These are phyloP conservation scores for Popillia japonica DNA, from an alignment of 1,140 invertebrate genomes.

Conservation along the genomic window DNA sequence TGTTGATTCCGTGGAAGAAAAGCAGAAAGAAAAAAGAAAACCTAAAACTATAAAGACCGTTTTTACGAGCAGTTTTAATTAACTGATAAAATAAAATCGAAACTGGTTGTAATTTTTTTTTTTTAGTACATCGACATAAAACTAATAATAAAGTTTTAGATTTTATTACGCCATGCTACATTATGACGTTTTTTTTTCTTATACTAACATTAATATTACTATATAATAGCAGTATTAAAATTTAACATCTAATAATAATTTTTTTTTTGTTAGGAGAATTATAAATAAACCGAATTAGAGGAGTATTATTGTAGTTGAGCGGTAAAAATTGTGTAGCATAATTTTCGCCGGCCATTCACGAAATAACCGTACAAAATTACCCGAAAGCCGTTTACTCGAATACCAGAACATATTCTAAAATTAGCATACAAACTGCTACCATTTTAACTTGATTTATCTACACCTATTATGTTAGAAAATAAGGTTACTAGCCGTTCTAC, in stretches of 20 bases:
- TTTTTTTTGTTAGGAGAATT: not conserved
- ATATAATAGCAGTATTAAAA: not conserved
- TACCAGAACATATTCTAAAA: constrained; percentile 25
- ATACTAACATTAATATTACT: not conserved
- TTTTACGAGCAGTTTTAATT: constrained; percentile 30
- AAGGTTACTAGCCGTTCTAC: constrained; percentile 5
- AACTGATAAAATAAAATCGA: constrained; percentile 30
- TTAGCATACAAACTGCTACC: constrained; percentile 29
- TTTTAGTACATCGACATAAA: constrained; percentile 1
- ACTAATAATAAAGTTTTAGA: constrained; percentile 9
- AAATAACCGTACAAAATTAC: constrained; percentile 6
- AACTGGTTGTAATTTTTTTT: constrained; percentile 17
- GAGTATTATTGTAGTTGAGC: not conserved
- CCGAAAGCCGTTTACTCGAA: not conserved
- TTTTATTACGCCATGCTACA: not conserved
- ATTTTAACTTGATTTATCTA: constrained; percentile 23
- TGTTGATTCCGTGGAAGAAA: not conserved
- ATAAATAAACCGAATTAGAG: not conserved
- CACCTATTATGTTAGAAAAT: constrained; percentile 1
- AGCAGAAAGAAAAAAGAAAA: not conserved
- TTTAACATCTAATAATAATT: not conserved
- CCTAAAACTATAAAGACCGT: constrained; percentile 1
- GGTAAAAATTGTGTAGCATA: not conserved
- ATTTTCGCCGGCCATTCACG: constrained; percentile 4
- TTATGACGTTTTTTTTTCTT: not conserved